These are phyloP conservation scores for Scarus forsteni DNA, from an alignment of 2,797 vertebrate genomes.

Conservation along the genomic window DNA sequence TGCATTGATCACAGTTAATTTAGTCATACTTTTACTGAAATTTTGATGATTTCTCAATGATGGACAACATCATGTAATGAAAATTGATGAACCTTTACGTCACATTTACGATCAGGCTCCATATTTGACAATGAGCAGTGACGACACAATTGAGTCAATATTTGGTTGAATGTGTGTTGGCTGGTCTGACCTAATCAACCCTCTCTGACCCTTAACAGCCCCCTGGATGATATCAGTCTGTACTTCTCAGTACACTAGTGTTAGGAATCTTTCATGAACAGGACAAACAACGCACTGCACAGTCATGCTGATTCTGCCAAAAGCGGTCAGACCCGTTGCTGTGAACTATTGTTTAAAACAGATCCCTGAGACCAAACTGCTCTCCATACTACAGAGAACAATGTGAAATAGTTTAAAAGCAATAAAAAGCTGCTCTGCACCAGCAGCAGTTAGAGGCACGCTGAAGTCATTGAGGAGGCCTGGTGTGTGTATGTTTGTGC, in stretches of 20 bases:
- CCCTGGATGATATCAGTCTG: background rate
- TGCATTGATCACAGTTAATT: too few species aligned
- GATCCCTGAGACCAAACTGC: slow-evolving; percentile 6
- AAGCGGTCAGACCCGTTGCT: background rate
- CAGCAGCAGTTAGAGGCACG: slow-evolving; percentile 45
- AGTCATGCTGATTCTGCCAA: slow-evolving; percentile 7
- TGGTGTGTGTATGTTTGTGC: background rate
- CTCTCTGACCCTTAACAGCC: background rate
- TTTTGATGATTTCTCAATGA: too few species aligned
- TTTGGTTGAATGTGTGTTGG: too few species aligned
- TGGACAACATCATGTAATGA: too few species aligned
- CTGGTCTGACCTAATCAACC: background rate
- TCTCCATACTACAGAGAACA: slow-evolving; percentile 23
- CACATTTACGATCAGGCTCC: too few species aligned
- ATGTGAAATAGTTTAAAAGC: slow-evolving; percentile 34
- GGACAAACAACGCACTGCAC: background rate
- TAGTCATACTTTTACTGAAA: too few species aligned
- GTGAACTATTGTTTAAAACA: background rate
- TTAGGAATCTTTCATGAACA: background rate
- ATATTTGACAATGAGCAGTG: too few species aligned
- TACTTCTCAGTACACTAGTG: background rate
- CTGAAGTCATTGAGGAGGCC: slow-evolving; percentile 43
- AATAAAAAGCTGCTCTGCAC: slow-evolving; percentile 34
- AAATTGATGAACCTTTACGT: too few species aligned
- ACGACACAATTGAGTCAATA: too few species aligned